Evolutionary conservation across 2,888 invertebrate genomes (phyloP), one percentile per base, ranked within the genome.

Genomic region (Pammene fasciana): DNA sequence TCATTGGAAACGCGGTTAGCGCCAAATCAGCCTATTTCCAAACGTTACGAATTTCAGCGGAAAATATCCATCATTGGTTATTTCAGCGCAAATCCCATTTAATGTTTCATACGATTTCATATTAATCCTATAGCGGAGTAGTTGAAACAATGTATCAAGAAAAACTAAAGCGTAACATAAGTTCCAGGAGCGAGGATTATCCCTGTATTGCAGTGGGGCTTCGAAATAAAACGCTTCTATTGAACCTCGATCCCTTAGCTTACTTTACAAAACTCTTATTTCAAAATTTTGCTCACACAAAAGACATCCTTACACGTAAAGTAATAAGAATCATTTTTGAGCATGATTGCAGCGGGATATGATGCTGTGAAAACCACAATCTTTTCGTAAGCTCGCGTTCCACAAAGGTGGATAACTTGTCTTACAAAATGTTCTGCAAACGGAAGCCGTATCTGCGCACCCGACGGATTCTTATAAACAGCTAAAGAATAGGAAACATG

Each of bases 341-440:
- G 7, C n/a, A 26, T n/a, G 5, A 34, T 6, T 26, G 6, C 5
- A 10, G 6, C 11, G 0, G 46, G 34, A 36, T 34, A 11, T 0
- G 48, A 18, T 38, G n/a, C 8, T 38, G 41, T 13, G n/a, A 38
- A 38, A 9, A n/a, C 50, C 18, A 13, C 41, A 13, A n/a, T 41
- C 18, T 18, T 9, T 62, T 62, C 18, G 50, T 50, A 50, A 62
- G 61, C 38, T 50, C 38, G 50, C 64, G 65, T 54, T 54, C 54
- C 65, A 41, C 65, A 56, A 70, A 65, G 70, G 70, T 70, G 70
- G 70, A 70, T 70, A 65, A 60, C 70, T 59, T 46, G 70, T 70
- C 70, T 70, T 55, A 60, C 70, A 70, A 54, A 65, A 70, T 55
- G 59, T 59, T 65, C 50, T 57, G 43, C 43, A 14, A 57, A 57